Evolutionary conservation across 2,888 invertebrate species (phyloP), one percentile per base, ranked within the genome.

Genomic region (Dione vanillae): DNA sequence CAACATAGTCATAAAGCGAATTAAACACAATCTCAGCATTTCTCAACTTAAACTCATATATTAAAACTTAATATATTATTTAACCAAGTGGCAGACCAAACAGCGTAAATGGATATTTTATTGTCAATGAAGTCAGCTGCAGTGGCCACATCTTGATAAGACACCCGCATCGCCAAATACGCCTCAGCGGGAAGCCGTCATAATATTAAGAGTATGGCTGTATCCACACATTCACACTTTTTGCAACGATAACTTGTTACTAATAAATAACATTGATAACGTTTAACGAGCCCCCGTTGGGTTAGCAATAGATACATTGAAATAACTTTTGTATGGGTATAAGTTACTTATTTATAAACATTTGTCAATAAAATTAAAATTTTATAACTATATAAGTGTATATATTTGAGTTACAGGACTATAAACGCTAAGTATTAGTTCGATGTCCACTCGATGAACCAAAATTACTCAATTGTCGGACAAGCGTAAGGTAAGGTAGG

Each of bases 121-220:
- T 84, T 82, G 74, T 79, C 77, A 79, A 85, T 83, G 80, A 80
- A 83, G 85, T 89, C 89, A 89, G 88, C 92, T 92, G 91, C 89
- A 79, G 79, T 79, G 83, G 80, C 81, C 83, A 83, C 83, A 87
- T 88, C 88, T 87, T 85, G 91, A 92, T 92, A 92, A 90, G 84
- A 81, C 80, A 84, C 92, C 92, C 92, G 90, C 91, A 93, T 92
- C 91, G 91, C 89, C 92, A 91, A 92, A 92, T 89, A 87, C 80
- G 85, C 86, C 91, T 75, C 92, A 85, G 91, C 91, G 86, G 91
- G 93, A 83, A 56, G 90, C 91, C 91, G 85, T 93, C 92, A 93
- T 88, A 93, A 93, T 93, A 93, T 93, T 93, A 86, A 90, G 86
- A 87, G 84, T 83, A 87, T 83, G 81, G 79, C 84, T 89, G 84